Base-by-base conservation (phyloP, 1,140 invertebrate genomes). In the Bombus ignitus region DNA sequence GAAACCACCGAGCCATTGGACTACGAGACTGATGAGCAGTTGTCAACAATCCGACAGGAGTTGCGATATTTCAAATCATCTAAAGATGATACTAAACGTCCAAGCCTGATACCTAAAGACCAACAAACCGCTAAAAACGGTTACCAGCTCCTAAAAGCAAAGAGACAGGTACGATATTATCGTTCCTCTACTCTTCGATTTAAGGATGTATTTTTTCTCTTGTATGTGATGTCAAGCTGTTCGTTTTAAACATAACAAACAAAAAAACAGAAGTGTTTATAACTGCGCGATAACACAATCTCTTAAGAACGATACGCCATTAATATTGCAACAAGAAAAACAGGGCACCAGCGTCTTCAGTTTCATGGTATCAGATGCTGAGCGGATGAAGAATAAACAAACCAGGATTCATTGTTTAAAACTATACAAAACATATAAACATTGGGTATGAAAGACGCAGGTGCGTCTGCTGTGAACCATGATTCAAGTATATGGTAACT, bases 1-100 rank as follows among this genome's bases (percentile, higher is more conserved):
- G 15, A 96, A 96, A 88, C 96, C 96, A 74, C 96, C 96, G 66
- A 93, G 93, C 37, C 96, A 96, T 86, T 97, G 96, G 96, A 88
- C 88, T 28, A 79, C 88, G 15, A 88, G 91, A 75, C 71, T 92
- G 15, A 93, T 93, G 87, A 85, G 47, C 53, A 89, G 83, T 80
- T 95, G 91, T 71, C 91, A 92, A 68, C 91, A 89, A 82, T 91
- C 89, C 32, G 90, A 91, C 79, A 88, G 82, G 83, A 90, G 77
- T 87, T 90, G 89, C 86, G 93, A 94, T 78, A 94, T 96, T 65
- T 93, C 96, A 65, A 94, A 95, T 92, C 95, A 96, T 86, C 94
- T 96, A 10, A 96, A 96, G 90, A 95, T 96, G 93, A 92, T 96
- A 88, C 91, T 96, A 62, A 96, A 96, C 90, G 95, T 96, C 85